Conservation (phyloP, 2,113 vertebrate genomes). For the Alexandromys fortis region DNA sequence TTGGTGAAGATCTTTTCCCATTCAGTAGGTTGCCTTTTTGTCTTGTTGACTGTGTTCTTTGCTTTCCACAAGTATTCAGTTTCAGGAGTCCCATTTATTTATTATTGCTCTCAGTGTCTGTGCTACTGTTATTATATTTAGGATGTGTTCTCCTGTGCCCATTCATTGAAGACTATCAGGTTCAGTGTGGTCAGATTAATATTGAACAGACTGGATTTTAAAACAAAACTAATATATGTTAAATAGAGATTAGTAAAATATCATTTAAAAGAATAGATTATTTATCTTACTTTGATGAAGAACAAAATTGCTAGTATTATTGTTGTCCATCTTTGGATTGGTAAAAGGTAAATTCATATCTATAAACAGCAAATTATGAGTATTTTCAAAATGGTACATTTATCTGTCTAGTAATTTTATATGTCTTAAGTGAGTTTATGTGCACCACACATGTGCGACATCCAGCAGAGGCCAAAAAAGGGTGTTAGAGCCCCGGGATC, state of each 20-base stretch:
- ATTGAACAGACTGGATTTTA: neutral
- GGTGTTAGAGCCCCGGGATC: rapidly evolving
- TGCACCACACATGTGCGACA: too few relatives aligned
- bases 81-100: too few relatives aligned
- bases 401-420: neutral
- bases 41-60: too few relatives aligned
- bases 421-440: too few relatives aligned
- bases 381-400: neutral
- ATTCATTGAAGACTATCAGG: too few relatives aligned
- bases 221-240: neutral
- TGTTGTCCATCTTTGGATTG: neutral
- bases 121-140: too few relatives aligned
- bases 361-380: neutral
- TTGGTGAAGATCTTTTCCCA: too few relatives aligned
- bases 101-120: too few relatives aligned
- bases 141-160: too few relatives aligned
- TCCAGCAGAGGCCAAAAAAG: neutral
- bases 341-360: neutral
- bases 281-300: neutral
- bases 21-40: too few relatives aligned
- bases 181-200: too few relatives aligned
- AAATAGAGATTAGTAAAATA: neutral
- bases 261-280: neutral
- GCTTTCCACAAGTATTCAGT: too few relatives aligned
- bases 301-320: neutral